Evolutionary conservation across 2,113 vertebrate species (phyloP).

Genomic region (Sinocyclocheilus anshuiensis): DNA sequence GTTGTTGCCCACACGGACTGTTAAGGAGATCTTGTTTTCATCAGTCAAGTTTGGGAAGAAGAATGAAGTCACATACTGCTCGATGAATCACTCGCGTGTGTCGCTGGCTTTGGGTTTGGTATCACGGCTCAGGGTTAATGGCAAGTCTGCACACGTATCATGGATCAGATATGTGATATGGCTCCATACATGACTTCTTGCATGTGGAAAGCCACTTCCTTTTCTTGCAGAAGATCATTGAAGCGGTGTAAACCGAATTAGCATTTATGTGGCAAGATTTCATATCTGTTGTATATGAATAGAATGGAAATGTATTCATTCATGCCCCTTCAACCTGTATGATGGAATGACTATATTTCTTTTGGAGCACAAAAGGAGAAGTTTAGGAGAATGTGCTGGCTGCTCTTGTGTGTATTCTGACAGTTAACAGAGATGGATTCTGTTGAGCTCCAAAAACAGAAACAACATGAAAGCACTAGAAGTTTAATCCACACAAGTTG

Average conservation of each 20-base stretch:
- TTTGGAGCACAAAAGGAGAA: background rate
- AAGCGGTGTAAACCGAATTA: background rate
- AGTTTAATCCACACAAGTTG: no score
- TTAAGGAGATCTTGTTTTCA: background rate
- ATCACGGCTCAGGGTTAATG: background rate
- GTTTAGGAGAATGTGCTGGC: background rate
- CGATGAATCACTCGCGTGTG: background rate
- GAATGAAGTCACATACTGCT: background rate
- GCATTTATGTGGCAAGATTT: background rate
- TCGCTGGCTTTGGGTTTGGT: conserved; percentile 3
- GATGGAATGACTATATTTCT: background rate
- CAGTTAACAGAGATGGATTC: background rate
- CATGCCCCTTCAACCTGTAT: background rate
- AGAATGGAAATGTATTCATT: background rate
- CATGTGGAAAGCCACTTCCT: background rate
- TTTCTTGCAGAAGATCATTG: background rate
- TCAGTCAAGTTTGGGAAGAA: background rate
- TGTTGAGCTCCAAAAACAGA: background rate
- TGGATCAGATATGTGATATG: conserved; percentile 18
- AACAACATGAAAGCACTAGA: background rate
- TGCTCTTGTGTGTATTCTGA: background rate
- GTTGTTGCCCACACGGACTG: background rate
- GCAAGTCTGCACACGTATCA: background rate
- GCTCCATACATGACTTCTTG: background rate
- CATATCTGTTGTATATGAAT: background rate